Base-by-base conservation (phyloP, 2,888 invertebrate species). In the Cataglyphis livida region DNA sequence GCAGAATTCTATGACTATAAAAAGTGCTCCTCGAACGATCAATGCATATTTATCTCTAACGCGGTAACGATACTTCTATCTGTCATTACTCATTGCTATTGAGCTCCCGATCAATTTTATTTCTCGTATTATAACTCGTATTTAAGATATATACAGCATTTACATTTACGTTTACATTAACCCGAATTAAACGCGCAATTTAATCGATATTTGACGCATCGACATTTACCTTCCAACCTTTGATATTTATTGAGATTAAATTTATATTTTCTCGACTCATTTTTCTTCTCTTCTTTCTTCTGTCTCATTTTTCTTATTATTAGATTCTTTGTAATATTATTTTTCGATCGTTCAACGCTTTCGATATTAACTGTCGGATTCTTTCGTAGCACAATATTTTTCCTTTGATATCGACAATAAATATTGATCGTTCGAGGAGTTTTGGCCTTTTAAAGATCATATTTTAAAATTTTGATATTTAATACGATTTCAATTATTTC, bases 261-360 rank as follows among this genome's bases (percentile, higher is more conserved):
- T 66, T 54, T 38, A 65, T 35, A 64, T 35, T 44, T 41, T 12
- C 21, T 44, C 9, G 15, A 74, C n/a, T 21, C 12, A 66, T 70
- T 73, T 74, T 44, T 44, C 15, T 15, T 57, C 48, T n/a, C n/a
- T 10, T 59, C 21, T 51, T 81, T 68, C 38, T 57, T 73, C 41
- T 44, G 68, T 38, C 12, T 57, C 76, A 66, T 59, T 64, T 86
- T 66, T 83, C 74, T 28, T 68, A 71, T 74, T 68, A 66, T 85
- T 21, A 64, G 44, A 51, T 21, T 81, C 75, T 84, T 71, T n/a
- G 38, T 25, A 28, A 35, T 21, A n/a, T 35, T 21, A 59, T 57
- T 85, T 12, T 57, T 87, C 54, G 32, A 15, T 15, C 10, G 21
- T 78, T 61, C 74, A 64, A 75, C 61, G 32, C 82, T 41, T n/a